Conservation (phyloP, 1,140 invertebrate genomes). For the Maconellicoccus hirsutus region DNA sequence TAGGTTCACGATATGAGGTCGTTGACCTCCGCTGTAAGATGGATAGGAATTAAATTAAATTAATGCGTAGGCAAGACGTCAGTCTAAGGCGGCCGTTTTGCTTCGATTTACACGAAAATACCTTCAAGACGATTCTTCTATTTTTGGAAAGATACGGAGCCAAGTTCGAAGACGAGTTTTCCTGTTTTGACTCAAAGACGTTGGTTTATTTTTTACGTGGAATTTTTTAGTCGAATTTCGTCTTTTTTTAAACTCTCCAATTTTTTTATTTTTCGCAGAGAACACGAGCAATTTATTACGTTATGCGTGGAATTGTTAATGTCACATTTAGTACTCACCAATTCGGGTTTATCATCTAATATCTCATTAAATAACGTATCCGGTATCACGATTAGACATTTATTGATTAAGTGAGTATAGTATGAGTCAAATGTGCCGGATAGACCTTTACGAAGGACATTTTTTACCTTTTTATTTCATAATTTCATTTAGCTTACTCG, state of each 20-base stretch:
- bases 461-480: slow-evolving; percentile 29
- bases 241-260: too few relatives aligned
- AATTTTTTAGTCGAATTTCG: too few relatives aligned
- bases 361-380: slow-evolving; percentile 2
- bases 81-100: slow-evolving; percentile 48
- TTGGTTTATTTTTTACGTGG: neutral
- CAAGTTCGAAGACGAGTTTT: slow-evolving; percentile 36
- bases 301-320: slow-evolving; percentile 45
- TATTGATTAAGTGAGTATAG: neutral
- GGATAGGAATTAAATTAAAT: too few relatives aligned
- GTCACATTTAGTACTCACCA: slow-evolving; percentile 47
- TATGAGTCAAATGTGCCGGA: neutral
- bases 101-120: slow-evolving; percentile 49
- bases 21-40: too few relatives aligned
- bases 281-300: slow-evolving; percentile 45
- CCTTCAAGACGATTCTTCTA: slow-evolving; percentile 43
- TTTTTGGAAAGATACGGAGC: slow-evolving; percentile 48
- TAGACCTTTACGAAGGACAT: neutral
- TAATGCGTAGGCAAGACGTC: slow-evolving; percentile 38
- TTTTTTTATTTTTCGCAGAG: slow-evolving; percentile 14
- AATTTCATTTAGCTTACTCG: slow-evolving; percentile 45
- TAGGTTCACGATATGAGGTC: too few relatives aligned
- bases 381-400: neutral
- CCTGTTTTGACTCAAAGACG: neutral
- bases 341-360: slow-evolving; percentile 26